Base-by-base conservation (phyloP, 2,113 vertebrate species). In the Orthochromis malagaraziensis region DNA sequence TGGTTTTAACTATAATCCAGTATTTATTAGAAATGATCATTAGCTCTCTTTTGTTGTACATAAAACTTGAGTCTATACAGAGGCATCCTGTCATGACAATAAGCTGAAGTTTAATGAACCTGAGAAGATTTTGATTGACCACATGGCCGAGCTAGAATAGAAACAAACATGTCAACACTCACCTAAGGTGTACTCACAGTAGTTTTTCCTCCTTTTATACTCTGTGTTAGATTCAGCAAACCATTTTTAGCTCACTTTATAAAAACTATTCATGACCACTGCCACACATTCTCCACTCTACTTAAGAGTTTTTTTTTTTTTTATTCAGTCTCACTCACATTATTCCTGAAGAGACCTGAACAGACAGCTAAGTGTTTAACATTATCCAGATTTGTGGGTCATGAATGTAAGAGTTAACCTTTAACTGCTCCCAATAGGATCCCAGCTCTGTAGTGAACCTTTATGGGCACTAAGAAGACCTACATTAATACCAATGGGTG, bases 231-330 rank as follows among this genome's bases (percentile, higher is more conserved):
- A 83, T 92, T 92, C 90, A 88, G 58, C 7, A 38, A 81, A 84
- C 79, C 89, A 88, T 88, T 89, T 93, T 88, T 91, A 92, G 91
- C 89, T 91, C 60, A 14, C 54, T 33, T 88, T 81, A 75, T 70
- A 55, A 75, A 55, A 75, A 75, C 83, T 29, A 14, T 7, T 65
- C 19, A 31, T 31, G 70, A 45, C 16, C 9, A 45, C 42, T 35
- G 11, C 16, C 29, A 21, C 60, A 49, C 26, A 31, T 77, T n/a
- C 42, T 49, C 70, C 16, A 31, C 70, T 77, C 42, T 29, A 19
- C 24, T 75, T 75, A 63, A 31, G 42, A 77, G 24, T 42, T 49
- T 24, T 49, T 16, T 49, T 24, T 49, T 16, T 49, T 77, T 77
- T 77, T 49, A 31, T 13, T 49, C 47, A 49, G 24, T 49, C 24